Conservation (phyloP, 2,797 vertebrate species). For the Lemur catta region DNA sequence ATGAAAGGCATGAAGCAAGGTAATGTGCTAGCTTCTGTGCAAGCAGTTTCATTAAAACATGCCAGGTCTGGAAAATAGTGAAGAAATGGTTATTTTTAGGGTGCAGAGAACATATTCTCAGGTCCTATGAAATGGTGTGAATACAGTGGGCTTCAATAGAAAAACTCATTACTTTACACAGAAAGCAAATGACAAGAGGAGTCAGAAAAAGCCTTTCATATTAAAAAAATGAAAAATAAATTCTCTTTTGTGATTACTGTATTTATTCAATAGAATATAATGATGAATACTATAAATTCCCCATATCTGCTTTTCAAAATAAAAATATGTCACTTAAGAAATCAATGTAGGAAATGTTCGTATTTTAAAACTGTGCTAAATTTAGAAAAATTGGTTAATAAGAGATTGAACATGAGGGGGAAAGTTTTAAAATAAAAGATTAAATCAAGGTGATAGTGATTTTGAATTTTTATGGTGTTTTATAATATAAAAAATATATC, state of each 20-base stretch:
- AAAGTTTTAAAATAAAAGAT: neutral
- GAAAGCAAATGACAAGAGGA: constrained; percentile 36
- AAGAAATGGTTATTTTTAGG: constrained; percentile 67
- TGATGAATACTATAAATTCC: neutral
- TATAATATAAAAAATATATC: neutral
- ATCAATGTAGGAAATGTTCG: neutral
- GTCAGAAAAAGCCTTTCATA: constrained; percentile 10
- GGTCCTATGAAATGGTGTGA: constrained; percentile 50
- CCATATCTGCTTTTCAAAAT: neutral
- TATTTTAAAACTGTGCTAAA: constrained; percentile 2
- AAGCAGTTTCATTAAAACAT: constrained; percentile 72
- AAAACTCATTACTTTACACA: constrained; percentile 39
- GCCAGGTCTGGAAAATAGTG: constrained; percentile 66
- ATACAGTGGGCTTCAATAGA: neutral
- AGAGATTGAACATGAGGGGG: neutral
- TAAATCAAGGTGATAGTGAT: neutral
- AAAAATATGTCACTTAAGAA: neutral
- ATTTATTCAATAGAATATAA: constrained; percentile 18
- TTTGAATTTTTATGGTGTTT: constrained; percentile 8
- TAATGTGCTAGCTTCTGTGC: constrained; percentile 32
- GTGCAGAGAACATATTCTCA: constrained; percentile 40
- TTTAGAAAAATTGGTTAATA: neutral
- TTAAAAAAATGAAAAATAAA: neutral
- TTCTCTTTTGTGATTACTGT: neutral
- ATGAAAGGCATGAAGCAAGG: constrained; percentile 57